Evolutionary conservation across 2,888 invertebrate species (phyloP).

Genomic region (Habroteleia sp.): DNA sequence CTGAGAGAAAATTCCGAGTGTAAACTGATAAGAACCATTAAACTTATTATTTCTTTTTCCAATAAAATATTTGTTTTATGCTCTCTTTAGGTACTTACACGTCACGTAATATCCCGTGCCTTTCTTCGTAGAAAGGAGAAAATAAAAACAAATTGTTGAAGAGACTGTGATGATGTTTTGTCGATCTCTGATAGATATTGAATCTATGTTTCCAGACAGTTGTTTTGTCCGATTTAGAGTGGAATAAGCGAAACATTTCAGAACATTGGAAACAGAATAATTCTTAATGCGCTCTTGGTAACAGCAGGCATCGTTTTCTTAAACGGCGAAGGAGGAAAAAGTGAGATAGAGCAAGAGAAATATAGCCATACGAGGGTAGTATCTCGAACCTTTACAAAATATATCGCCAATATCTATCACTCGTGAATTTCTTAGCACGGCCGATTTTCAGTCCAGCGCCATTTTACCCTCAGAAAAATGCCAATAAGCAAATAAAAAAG

Average conservation of each 20-base stretch:
- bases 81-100: conserved; percentile 15
- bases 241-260: conserved; percentile 50
- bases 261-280: conserved; percentile 51
- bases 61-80: conserved; percentile 30
- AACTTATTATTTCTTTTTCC: too few species aligned
- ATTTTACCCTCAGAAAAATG: conserved; percentile 31
- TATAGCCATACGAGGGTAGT: conserved; percentile 58
- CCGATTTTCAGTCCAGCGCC: conserved; percentile 48
- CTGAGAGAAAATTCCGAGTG: conserved; percentile 10
- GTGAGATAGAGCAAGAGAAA: conserved; percentile 49
- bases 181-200: conserved; percentile 47
- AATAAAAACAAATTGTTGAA: conserved; percentile 28
- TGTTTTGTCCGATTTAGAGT: conserved; percentile 30
- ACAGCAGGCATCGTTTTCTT: conserved; percentile 61
- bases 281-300: conserved; percentile 54
- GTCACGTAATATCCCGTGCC: conserved; percentile 8
- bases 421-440: conserved; percentile 52
- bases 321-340: conserved; percentile 53
- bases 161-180: conserved; percentile 39
- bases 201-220: conserved; percentile 28
- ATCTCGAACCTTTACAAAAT: conserved; percentile 54
- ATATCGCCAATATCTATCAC: conserved; percentile 64
- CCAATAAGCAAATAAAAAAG: conserved; percentile 55
- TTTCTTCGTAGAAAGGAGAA: conserved; percentile 7
- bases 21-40: conserved; percentile 25